Evolutionary conservation across 1,140 invertebrate species (phyloP), one percentile per base, ranked within the genome.

Genomic region (Neodiprion lecontei): DNA sequence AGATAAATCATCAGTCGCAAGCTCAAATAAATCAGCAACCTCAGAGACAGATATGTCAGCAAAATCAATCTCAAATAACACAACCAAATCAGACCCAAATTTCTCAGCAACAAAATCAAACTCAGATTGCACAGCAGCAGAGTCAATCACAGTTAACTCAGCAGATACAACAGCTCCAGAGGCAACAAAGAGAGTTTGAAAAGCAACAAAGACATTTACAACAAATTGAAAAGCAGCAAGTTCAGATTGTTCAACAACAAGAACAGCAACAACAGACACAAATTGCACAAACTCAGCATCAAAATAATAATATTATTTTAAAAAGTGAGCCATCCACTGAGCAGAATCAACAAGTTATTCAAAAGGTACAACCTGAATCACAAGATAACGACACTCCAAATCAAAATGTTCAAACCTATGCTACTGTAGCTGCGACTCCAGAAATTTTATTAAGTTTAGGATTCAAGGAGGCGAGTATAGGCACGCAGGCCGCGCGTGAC

Each of bases 361-460:
- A 84, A 40, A 86, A 84, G 70, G 79, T 84, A 12, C 84, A 87
- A 66, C 69, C 78, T 0, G 86, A 87, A 7, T 50, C 77, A 2
- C 82, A 82, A 28, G 87, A 87, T 68, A 82, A 85, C 9, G 85
- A 87, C 5, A 76, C 75, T 53, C 69, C 75, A 7, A 65, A 75
- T 9, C 75, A 75, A 40, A 72, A 79, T 77, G 79, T 83, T 47
- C 83, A 85, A 49, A 83, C 80, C 47, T 89, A 84, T 53, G 80
- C 87, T 5, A 83, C 86, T 10, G 86, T 89, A 49, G 87, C 88
- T 72, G 82, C 85, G 23, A 71, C 81, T 0, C 86, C 88, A 1
- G 88, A 89, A 28, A 86, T 89, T 21, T 88, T 88, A 72, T 67
- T 89, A 10, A 88, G 85, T 78, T 74, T 88, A 12, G 87, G 83